Evolutionary conservation across 1,140 invertebrate genomes (phyloP).

Genomic region (Drosophila busckii): DNA sequence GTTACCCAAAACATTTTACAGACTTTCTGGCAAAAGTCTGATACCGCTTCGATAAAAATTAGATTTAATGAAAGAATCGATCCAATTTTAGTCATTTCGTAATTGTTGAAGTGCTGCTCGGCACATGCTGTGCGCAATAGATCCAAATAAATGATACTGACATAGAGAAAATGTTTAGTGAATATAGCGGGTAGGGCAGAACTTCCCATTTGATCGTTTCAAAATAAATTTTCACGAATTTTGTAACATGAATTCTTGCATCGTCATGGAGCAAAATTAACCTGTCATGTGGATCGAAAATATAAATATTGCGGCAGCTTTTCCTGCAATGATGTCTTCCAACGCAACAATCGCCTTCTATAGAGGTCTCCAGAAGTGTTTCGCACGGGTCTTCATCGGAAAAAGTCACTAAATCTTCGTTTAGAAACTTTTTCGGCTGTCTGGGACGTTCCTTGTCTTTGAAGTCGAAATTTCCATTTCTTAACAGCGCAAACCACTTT

Average conservation of each 20-base stretch:
- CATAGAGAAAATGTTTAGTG: constrained; percentile 47
- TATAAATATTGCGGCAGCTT: not conserved
- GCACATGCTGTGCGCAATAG: not conserved
- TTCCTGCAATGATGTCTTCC: not conserved
- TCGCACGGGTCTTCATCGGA: not conserved
- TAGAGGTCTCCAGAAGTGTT: not conserved
- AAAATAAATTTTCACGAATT: constrained; percentile 12
- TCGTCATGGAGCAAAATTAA: constrained; percentile 38
- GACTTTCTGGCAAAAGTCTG: not conserved
- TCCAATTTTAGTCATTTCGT: not conserved
- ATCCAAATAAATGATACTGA: constrained; percentile 24
- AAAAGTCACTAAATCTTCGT: not conserved
- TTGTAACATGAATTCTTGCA: constrained; percentile 28
- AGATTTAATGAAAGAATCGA: not conserved
- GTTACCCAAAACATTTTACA: not conserved
- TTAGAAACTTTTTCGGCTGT: not conserved
- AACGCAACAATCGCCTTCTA: not conserved
- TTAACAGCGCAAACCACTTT: not conserved
- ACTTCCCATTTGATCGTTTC: not conserved
- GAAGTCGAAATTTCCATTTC: not conserved
- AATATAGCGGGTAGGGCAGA: constrained; percentile 42
- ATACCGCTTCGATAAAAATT: not conserved
- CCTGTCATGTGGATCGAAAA: constrained; percentile 20
- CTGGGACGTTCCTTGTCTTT: not conserved
- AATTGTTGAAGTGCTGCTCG: constrained; percentile 12